phyloP scores from a whole-genome alignment of 2,113 vertebrate species.

The Thalassoma bifasciatum region DNA sequence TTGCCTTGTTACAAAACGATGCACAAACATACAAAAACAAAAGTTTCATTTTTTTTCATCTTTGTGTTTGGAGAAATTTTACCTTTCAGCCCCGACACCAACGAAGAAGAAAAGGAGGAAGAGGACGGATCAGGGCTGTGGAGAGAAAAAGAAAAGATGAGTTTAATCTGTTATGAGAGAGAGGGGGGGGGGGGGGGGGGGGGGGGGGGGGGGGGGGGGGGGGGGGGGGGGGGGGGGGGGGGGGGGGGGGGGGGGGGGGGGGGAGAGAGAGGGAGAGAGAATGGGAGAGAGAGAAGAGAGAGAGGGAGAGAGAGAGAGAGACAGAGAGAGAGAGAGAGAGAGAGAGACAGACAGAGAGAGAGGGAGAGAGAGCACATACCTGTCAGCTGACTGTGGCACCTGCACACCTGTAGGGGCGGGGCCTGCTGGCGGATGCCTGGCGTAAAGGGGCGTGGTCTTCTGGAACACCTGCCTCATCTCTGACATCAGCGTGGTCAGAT shows the following conservation, averaged over 20 bases:
- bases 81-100: slow-evolving; percentile 16
- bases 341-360: no score
- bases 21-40: no score
- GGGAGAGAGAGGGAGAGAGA: not conserved
- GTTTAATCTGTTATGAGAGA: no score
- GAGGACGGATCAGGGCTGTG: no score
- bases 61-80: not conserved
- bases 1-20: no score
- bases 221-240: no score
- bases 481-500: slow-evolving; percentile 74
- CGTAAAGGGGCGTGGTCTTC: slow-evolving; percentile 77
- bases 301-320: not conserved
- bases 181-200: no score
- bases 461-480: slow-evolving; percentile 82
- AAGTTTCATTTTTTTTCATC: no score
- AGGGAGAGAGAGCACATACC: slow-evolving; percentile 4
- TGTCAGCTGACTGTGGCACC: slow-evolving; percentile 17
- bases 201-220: no score
- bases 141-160: no score
- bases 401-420: slow-evolving; percentile 10
- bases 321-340: no score
- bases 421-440: slow-evolving; percentile 32
- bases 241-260: not conserved
- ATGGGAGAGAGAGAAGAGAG: not conserved
- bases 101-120: no score